phyloP scores from a whole-genome alignment of 1,140 invertebrate species.

The Sesamia nonagrioides region DNA sequence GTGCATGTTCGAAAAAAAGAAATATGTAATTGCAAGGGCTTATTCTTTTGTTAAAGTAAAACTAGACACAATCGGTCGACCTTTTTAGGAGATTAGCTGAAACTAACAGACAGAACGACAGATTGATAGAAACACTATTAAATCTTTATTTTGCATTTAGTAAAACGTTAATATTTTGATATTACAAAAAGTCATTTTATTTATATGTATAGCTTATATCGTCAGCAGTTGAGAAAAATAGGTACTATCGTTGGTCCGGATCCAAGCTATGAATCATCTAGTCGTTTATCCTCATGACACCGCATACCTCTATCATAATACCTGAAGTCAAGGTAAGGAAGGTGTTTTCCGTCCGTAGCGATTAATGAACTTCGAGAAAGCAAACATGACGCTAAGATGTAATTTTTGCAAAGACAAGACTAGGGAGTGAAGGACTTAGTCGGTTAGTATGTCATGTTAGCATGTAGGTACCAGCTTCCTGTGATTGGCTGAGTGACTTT shows the following conservation, averaged over 20 bases:
- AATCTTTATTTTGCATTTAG: no score
- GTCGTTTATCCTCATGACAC: slow-evolving; percentile 30
- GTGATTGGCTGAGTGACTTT: slow-evolving; percentile 46
- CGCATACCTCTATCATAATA: not conserved
- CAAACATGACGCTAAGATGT: slow-evolving; percentile 61
- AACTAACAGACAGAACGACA: no score
- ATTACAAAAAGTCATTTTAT: no score
- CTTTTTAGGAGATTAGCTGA: no score
- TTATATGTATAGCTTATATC: no score
- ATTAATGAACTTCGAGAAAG: slow-evolving; percentile 73
- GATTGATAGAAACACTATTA: no score
- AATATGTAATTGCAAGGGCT: no score
- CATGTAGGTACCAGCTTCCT: slow-evolving; percentile 49
- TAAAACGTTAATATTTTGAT: no score
- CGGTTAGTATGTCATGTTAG: slow-evolving; percentile 69
- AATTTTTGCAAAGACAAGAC: slow-evolving; percentile 63
- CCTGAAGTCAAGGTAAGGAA: not conserved
- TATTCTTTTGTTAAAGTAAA: no score
- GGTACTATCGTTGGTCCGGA: not conserved
- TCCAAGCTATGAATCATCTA: slow-evolving; percentile 39
- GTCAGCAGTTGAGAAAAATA: slow-evolving; percentile 4
- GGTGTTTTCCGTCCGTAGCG: slow-evolving; percentile 41
- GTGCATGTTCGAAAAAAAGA: no score
- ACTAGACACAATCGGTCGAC: no score
- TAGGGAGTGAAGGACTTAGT: slow-evolving; percentile 67